A percentile compares a stretch with the other conserved stretches of the same genome.
phyloP scores from a whole-genome alignment of 2,888 invertebrate species.

The Dicyrtomina minuta region DNA sequence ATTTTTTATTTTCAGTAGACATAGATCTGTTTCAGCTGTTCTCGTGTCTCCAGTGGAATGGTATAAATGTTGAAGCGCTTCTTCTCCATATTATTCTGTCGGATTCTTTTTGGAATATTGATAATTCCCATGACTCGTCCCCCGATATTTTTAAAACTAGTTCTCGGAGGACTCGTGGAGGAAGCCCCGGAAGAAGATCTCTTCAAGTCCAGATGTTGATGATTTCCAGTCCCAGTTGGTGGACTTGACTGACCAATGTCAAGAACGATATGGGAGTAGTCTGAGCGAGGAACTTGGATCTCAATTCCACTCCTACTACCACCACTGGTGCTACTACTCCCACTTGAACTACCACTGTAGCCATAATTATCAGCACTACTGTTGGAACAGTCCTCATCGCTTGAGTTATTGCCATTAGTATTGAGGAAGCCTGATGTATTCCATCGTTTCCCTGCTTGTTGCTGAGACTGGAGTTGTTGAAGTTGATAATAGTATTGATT shows the following conservation, averaged over 20 bases:
- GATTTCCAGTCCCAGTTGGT: too few relatives aligned
- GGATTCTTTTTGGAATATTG: slow-evolving; percentile 49
- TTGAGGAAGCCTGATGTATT: slow-evolving; percentile 26
- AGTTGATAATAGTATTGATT: too few relatives aligned
- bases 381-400: not conserved
- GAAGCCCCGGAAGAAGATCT: too few relatives aligned
- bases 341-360: too few relatives aligned
- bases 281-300: not conserved
- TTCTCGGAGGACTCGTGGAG: not conserved
- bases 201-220: too few relatives aligned
- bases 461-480: too few relatives aligned
- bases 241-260: not conserved
- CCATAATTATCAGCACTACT: not conserved
- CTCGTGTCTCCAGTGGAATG: slow-evolving; percentile 49
- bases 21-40: slow-evolving; percentile 52
- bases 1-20: slow-evolving; percentile 42
- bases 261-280: not conserved
- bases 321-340: too few relatives aligned
- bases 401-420: not conserved
- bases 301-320: not conserved
- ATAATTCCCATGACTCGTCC: slow-evolving; percentile 40
- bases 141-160: slow-evolving; percentile 3
- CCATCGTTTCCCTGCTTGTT: slow-evolving; percentile 13
- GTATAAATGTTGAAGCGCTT: slow-evolving; percentile 51
- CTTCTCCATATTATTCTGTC: slow-evolving; percentile 44